Evolutionary conservation across 2,888 invertebrate genomes (phyloP).

Genomic region (Caenorhabditis sinica): DNA sequence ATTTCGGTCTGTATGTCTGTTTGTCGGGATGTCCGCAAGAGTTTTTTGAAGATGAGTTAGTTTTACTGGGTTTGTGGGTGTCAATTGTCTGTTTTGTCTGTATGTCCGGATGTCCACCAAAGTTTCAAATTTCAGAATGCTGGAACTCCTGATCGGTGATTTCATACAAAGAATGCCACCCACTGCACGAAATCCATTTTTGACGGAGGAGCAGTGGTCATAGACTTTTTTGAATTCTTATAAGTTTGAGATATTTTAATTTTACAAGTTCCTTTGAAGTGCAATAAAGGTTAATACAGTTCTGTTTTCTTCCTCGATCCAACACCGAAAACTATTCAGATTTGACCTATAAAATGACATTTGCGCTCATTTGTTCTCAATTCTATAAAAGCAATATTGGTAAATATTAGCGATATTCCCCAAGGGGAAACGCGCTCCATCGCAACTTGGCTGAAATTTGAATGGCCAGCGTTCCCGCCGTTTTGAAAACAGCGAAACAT

Average conservation of each 20-base stretch:
- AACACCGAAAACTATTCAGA: no score
- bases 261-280: neutral
- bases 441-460: no score
- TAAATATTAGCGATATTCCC: no score
- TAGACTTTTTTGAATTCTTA: neutral
- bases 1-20: no score
- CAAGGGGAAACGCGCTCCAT: no score
- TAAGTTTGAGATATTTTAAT: neutral
- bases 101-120: neutral
- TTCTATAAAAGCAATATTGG: no score
- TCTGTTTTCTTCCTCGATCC: constrained; percentile 1
- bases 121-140: constrained; percentile 39
- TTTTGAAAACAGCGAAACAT: no score
- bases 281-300: constrained; percentile 38
- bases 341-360: no score
- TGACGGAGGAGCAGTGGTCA: constrained; percentile 47
- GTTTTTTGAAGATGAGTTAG: no score
- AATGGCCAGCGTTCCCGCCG: no score
- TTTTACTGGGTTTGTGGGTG: no score
- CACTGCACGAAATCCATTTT: constrained; percentile 30
- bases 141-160: constrained; percentile 50
- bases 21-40: neutral
- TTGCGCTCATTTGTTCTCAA: no score
- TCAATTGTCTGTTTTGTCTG: neutral
- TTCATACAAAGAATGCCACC: constrained; percentile 40